A percentile compares a stretch with the other conserved stretches of the same genome.
Conservation (phyloP, 2,113 vertebrate species). For the Orthochromis indermauri region DNA sequence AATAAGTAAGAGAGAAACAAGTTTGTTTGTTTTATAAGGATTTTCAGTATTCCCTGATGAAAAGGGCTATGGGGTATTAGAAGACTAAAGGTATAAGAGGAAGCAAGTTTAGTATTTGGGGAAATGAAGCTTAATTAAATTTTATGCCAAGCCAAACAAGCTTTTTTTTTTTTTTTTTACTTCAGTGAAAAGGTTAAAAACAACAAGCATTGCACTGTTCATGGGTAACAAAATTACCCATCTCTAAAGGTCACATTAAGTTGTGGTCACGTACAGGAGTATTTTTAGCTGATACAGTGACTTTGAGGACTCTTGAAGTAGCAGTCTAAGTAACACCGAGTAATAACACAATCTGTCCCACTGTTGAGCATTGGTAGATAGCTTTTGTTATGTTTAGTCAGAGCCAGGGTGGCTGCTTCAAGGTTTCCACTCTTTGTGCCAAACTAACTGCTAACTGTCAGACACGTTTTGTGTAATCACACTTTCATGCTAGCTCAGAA, state of each 20-base stretch:
- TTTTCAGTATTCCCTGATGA: not conserved
- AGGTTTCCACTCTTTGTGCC: not conserved
- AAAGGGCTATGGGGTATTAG: not conserved
- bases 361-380: not conserved
- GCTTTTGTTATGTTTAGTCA: not conserved
- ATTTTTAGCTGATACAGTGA: not conserved
- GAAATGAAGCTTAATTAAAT: not conserved
- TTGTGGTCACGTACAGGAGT: not conserved
- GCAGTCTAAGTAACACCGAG: not conserved
- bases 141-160: not conserved
- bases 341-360: not conserved
- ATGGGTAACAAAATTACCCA: not conserved
- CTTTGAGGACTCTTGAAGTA: not conserved
- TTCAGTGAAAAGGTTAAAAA: not conserved
- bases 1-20: not conserved
- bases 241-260: not conserved
- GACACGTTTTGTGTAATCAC: not conserved
- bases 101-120: not conserved
- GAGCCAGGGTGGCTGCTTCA: not conserved
- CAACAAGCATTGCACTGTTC: not conserved
- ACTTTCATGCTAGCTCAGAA: not conserved
- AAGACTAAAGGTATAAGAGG: not conserved
- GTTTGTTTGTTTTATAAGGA: not conserved
- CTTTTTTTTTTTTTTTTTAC: not conserved
- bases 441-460: not conserved